Evolutionary conservation across 2,888 invertebrate genomes (phyloP).

Genomic region (Ochropleura leucogaster): DNA sequence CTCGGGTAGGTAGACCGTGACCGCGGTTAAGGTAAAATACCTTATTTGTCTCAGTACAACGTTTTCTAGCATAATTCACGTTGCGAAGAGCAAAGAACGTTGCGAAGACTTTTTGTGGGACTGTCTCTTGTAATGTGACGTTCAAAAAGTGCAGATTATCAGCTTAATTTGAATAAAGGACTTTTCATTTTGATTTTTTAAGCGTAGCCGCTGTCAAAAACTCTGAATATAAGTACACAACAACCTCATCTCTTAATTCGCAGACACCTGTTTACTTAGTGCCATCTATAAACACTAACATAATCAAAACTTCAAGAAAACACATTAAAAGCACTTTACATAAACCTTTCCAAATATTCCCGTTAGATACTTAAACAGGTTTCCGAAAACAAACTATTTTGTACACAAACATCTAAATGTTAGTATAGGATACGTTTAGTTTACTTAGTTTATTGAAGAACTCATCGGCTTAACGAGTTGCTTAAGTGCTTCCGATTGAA

Average conservation of each 20-base stretch:
- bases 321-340: neutral
- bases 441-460: conserved; percentile 40
- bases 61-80: too few species aligned
- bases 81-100: too few species aligned
- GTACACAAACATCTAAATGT: conserved; percentile 37
- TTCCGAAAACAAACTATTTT: conserved; percentile 30
- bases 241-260: neutral
- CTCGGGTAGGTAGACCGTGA: too few species aligned
- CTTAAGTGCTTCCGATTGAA: conserved; percentile 55
- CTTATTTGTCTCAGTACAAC: too few species aligned
- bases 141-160: too few species aligned
- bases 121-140: too few species aligned
- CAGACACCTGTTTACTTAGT: neutral
- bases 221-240: neutral
- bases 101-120: too few species aligned
- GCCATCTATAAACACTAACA: neutral
- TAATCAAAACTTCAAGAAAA: conserved; percentile 11
- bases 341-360: conserved; percentile 21
- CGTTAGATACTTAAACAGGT: conserved; percentile 15
- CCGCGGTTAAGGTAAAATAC: too few species aligned
- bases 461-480: conserved; percentile 56
- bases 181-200: too few species aligned
- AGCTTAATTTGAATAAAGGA: too few species aligned
- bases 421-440: conserved; percentile 36
- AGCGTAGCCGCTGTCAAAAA: neutral